These are phyloP conservation scores for Trichogramma dendrolimi DNA, from an alignment of 2,888 invertebrate species.

Conservation along the genomic window DNA sequence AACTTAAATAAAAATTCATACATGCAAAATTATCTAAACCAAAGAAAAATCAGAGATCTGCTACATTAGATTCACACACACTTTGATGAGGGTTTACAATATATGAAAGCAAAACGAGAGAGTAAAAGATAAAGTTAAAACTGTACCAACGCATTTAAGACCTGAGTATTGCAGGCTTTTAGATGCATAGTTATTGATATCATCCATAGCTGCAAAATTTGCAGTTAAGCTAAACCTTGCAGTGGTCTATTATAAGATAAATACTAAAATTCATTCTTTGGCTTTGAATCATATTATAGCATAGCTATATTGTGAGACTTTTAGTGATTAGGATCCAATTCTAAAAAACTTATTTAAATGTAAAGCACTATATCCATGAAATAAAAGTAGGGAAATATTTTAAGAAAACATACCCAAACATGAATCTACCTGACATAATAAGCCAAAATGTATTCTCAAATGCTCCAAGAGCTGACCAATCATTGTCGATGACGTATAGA, in stretches of 20 bases:
- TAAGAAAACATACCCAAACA: constrained; percentile 73
- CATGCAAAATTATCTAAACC: too few relatives aligned
- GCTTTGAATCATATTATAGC: constrained; percentile 98
- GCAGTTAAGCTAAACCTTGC: constrained; percentile 92
- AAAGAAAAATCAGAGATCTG: constrained; percentile 16
- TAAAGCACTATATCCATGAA: neutral
- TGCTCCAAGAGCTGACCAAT: constrained; percentile 83
- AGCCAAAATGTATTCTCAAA: constrained; percentile 75
- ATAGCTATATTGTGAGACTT: constrained; percentile 95
- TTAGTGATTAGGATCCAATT: constrained; percentile 92
- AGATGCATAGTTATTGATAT: constrained; percentile 75
- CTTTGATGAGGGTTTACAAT: constrained; percentile 16
- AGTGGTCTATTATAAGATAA: constrained; percentile 92
- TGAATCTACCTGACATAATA: constrained; percentile 87
- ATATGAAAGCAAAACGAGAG: constrained; percentile 11
- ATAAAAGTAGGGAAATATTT: constrained; percentile 4
- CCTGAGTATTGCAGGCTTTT: constrained; percentile 59
- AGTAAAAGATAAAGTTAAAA: constrained; percentile 41
- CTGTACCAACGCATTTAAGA: constrained; percentile 69
- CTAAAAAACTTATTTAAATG: too few relatives aligned
- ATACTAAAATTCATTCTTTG: constrained; percentile 96
- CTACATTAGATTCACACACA: constrained; percentile 7
- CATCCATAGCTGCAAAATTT: constrained; percentile 90
- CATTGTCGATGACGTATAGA: constrained; percentile 83
- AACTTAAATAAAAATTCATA: neutral